Percentiles rank a stretch among this genome's conserved stretches.
These are phyloP conservation scores for Dryobota labecula DNA, from an alignment of 2,888 invertebrate species.

Conservation along the genomic window DNA sequence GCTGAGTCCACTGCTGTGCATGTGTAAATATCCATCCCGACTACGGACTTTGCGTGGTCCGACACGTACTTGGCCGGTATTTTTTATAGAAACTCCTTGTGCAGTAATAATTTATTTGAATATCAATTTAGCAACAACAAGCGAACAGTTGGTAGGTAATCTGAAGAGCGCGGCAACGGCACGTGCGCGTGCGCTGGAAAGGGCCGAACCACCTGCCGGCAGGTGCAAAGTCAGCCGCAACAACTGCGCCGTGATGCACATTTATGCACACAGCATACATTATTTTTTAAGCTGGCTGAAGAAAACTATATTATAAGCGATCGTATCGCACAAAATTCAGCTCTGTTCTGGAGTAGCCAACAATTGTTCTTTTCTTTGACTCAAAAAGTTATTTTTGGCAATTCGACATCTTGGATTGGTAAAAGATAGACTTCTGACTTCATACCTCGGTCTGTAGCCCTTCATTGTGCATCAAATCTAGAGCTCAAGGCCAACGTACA, in stretches of 20 bases:
- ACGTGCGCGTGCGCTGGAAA: constrained; percentile 74
- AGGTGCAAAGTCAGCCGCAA: constrained; percentile 74
- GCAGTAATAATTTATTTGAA: constrained; percentile 30
- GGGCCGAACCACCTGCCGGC: constrained; percentile 79
- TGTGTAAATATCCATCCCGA: too few relatives aligned
- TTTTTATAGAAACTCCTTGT: background rate
- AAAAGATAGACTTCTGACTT: background rate
- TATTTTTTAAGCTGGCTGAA: constrained; percentile 38
- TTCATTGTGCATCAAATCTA: background rate
- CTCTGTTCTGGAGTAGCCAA: constrained; percentile 11
- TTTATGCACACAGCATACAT: constrained; percentile 32
- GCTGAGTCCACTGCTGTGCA: too few relatives aligned
- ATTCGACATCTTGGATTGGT: background rate
- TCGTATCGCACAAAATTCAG: constrained; percentile 17
- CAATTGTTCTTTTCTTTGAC: background rate
- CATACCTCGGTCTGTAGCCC: background rate
- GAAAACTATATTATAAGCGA: constrained; percentile 25
- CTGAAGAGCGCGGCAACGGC: constrained; percentile 63
- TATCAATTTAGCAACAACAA: constrained; percentile 42
- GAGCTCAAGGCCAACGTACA: background rate
- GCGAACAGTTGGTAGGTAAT: constrained; percentile 58
- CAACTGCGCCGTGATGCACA: constrained; percentile 56
- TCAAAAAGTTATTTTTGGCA: background rate
- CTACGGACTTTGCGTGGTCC: background rate
- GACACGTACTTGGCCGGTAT: background rate